Base-by-base conservation (phyloP, 2,113 vertebrate species). In the Cryptotis parvus region DNA sequence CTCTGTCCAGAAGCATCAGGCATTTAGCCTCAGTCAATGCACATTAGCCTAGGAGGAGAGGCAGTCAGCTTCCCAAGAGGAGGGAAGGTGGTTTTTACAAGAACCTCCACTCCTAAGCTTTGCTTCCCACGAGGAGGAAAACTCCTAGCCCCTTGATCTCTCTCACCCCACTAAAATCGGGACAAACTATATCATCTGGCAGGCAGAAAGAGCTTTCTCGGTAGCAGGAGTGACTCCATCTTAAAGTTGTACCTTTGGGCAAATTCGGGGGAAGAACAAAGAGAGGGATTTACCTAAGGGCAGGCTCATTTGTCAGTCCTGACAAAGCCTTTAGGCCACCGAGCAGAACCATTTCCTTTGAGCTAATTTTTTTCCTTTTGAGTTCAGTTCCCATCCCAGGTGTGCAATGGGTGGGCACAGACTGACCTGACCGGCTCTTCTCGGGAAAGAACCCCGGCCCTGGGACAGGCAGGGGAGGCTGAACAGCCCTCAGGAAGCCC, bases 21-120 rank as follows among this genome's bases (percentile, higher is more conserved):
- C 95, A 0, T 91, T 95, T 94, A 95, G 95, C 88, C 88, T 70
- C 81, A 91, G 94, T 94, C 96, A 65, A 86, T 61, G 37, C 86
- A 61, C 49, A 94, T 93, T 96, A 97, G 91, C 96, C 92, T 84
- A 94, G 91, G 89, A 95, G 78, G 49, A 88, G 66, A 93, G 52
- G 76, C 79, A 87, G 92, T 81, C 86, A 91, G 94, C 72, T 94
- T 79, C 69, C 88, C 65, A 35, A 49, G 82, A 91, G 45, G 39
- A 90, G 55, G 45, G 74, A 61, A 58, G 49, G 69, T n/a, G 49
- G 87, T 78, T 91, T n/a, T 73, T 43, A 65, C 73, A 90, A 92
- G 70, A 77, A 80, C 35, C 88, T 74, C 66, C 72, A 92, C 84
- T 61, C 70, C 41, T 10, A 74, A 12, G 75, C 79, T 89, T 95